Evolutionary conservation across 2,797 vertebrate genomes (phyloP), one percentile per base, ranked within the genome.

Genomic region (Girardinus metallicus): DNA sequence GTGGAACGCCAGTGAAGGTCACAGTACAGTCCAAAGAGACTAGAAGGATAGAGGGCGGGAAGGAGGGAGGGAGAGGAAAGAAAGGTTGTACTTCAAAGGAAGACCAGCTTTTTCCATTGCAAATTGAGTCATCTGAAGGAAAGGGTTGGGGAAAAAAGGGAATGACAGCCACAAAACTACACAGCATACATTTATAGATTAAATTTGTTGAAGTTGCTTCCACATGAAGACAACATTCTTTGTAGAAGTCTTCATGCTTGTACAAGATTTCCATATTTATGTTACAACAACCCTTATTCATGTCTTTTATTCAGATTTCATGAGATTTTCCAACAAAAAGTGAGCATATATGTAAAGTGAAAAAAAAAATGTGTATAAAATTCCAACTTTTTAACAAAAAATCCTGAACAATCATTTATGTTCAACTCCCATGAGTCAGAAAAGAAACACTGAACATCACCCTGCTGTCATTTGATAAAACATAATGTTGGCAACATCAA

Each of bases 121-220:
- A 97, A 97, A 97, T 97, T 96, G 97, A 97, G 96, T 96, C 93
- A 87, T 96, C 96, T 94, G 87, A 88, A 92, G 91, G 80, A 95
- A 94, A 77, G 15, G n/a, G 4, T 62, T 31, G 3, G 36, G 1
- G 11, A 10, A 60, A 75, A 77, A 75, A 83, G 83, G 73, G 77
- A 74, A 46, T 76, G 57, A 23, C 44, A 62, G 34, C 44, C 43
- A 29, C 36, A 26, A 47, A 46, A 26, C 10, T 75, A 29, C 34
- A 34, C 16, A 1, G 29, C 55, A 76, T 43, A 34, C 15, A 34
- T 60, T 75, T 62, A 8, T 46, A n/a, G 23, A 43, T 21, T 43
- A 6, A 39, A 46, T 55, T 31, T 83, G 74, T 79, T 92, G 79
- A 75, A 26, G 66, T 43, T 13, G 21, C 26, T 68, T 70, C 39